phyloP scores from a whole-genome alignment of 1,140 invertebrate genomes.

The Antheraea pernyi region DNA sequence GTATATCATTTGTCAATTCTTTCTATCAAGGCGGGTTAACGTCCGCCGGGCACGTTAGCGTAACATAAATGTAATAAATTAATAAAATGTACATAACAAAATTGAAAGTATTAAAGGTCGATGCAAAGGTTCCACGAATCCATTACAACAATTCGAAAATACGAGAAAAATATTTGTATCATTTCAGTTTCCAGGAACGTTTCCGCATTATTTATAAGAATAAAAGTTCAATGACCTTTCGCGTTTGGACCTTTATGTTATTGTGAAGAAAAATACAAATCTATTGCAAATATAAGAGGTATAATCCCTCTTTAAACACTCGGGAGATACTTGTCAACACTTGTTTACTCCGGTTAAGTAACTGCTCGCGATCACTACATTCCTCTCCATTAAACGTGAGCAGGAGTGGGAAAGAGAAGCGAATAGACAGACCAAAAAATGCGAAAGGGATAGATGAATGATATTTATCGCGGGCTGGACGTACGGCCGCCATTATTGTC shows the following conservation, averaged over 20 bases:
- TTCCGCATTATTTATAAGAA: background rate
- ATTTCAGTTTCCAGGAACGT: background rate
- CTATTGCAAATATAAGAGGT: conserved; percentile 1
- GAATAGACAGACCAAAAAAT: background rate
- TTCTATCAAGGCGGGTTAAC: no score
- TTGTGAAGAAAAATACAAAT: background rate
- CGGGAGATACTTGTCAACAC: conserved; percentile 32
- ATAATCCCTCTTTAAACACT: conserved; percentile 12
- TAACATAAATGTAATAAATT: no score
- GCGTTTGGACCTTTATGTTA: background rate
- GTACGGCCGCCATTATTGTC: conserved; percentile 35
- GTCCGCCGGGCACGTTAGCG: no score
- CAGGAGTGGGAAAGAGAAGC: conserved; percentile 17
- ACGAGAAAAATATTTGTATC: background rate
- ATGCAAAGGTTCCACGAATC: no score
- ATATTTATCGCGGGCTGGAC: conserved; percentile 39
- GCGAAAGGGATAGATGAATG: conserved; percentile 16
- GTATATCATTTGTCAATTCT: no score
- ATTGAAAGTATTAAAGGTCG: no score
- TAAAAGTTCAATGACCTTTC: background rate
- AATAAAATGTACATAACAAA: no score
- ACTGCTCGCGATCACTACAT: conserved; percentile 33
- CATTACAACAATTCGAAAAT: background rate
- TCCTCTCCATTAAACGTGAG: conserved; percentile 38
- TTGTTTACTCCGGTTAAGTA: conserved; percentile 35